These are phyloP conservation scores for Hafferia zeledoni DNA, from an alignment of 2,797 vertebrate genomes.

Conservation along the genomic window DNA sequence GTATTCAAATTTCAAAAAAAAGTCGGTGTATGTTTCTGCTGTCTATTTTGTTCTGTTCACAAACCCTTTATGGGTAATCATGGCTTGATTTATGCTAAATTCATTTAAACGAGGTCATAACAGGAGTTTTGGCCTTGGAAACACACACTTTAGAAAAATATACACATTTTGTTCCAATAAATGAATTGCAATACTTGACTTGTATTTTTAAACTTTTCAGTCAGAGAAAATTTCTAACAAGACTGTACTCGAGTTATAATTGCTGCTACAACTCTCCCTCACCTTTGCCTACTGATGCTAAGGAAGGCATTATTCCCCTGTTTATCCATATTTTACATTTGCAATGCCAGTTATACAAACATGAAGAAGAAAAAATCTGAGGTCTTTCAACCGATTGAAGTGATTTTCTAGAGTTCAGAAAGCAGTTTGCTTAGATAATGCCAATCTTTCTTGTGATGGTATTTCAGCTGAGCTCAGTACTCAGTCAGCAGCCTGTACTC, in stretches of 20 bases:
- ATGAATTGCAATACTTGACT: neutral
- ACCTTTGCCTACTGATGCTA: neutral
- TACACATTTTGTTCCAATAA: neutral
- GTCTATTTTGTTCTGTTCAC: neutral
- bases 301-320: neutral
- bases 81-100: neutral
- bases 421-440: neutral
- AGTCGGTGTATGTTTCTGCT: neutral
- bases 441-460: neutral
- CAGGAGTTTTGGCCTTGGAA: neutral
- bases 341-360: fast-evolving
- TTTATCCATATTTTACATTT: neutral
- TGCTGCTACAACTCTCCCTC: neutral
- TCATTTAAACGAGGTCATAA: neutral
- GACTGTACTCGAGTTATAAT: fast-evolving
- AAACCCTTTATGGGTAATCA: neutral
- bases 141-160: neutral
- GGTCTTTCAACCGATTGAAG: neutral
- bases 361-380: neutral
- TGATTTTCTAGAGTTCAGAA: neutral
- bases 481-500: neutral
- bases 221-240: neutral
- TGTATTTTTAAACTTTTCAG: neutral
- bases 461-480: neutral
- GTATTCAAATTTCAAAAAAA: constrained; percentile 13